Evolutionary conservation across 2,888 invertebrate species (phyloP).

Genomic region (Ariolimax columbianus): DNA sequence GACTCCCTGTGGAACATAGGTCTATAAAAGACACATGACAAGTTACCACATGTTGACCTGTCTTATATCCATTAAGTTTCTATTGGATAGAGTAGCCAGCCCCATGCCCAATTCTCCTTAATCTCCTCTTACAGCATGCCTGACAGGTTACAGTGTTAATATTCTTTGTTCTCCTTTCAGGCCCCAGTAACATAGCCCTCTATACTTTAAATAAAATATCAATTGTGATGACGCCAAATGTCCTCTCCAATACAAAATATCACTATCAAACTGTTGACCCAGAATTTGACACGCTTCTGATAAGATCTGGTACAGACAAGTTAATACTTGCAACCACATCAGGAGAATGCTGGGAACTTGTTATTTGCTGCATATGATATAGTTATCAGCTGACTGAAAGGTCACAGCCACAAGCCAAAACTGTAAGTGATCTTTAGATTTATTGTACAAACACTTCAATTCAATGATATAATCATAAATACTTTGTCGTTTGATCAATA

Average conservation of each 20-base stretch:
- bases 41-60: no score
- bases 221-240: not conserved
- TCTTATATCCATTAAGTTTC: no score
- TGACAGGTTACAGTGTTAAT: no score
- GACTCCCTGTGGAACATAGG: no score
- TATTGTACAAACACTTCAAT: not conserved
- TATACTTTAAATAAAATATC: no score
- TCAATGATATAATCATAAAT: not conserved
- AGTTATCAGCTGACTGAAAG: constrained; percentile 8
- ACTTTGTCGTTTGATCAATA: not conserved
- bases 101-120: no score
- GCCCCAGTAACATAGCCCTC: no score
- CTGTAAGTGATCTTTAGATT: not conserved
- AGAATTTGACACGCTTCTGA: not conserved
- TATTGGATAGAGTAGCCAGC: no score
- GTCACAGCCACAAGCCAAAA: not conserved
- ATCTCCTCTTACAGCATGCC: no score
- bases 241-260: not conserved
- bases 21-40: no score
- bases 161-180: no score
- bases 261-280: not conserved
- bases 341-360: not conserved
- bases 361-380: not conserved
- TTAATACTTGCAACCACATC: not conserved
- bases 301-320: not conserved